These are phyloP conservation scores for Melipona bicolor DNA, from an alignment of 2,888 invertebrate genomes.

Conservation along the genomic window DNA sequence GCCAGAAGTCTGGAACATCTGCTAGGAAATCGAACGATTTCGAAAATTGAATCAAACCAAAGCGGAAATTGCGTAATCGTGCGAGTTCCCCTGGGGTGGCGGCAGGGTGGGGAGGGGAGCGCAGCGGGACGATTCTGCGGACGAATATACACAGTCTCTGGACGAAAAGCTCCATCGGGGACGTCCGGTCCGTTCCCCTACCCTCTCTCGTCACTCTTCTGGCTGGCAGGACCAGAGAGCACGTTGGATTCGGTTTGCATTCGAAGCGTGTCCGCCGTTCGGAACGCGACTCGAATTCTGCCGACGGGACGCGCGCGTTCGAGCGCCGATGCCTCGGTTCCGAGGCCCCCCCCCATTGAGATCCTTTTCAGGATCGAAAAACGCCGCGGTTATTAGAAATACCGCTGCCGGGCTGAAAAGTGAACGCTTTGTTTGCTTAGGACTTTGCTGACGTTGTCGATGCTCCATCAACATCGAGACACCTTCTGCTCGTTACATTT, in stretches of 20 bases:
- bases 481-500: background rate
- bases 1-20: conserved; percentile 35
- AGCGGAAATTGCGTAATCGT: conserved; percentile 79
- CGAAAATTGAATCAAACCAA: conserved; percentile 77
- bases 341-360: conserved; percentile 28
- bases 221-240: conserved; percentile 37
- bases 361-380: background rate
- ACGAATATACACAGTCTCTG: conserved; percentile 41
- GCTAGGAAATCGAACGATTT: conserved; percentile 73
- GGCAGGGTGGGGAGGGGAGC: background rate
- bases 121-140: conserved; percentile 62
- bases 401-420: conserved; percentile 7
- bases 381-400: conserved; percentile 48
- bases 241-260: conserved; percentile 73
- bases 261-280: conserved; percentile 72
- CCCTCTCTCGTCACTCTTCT: conserved; percentile 30
- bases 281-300: conserved; percentile 76
- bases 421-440: conserved; percentile 50
- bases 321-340: conserved; percentile 45
- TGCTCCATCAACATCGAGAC: background rate
- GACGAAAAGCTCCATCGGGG: conserved; percentile 66
- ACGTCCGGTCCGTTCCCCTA: conserved; percentile 32
- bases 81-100: conserved; percentile 51
- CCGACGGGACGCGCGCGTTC: conserved; percentile 17
- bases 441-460: conserved; percentile 37